Base-by-base conservation (phyloP, 1,140 invertebrate genomes). In the Achroia grisella region DNA sequence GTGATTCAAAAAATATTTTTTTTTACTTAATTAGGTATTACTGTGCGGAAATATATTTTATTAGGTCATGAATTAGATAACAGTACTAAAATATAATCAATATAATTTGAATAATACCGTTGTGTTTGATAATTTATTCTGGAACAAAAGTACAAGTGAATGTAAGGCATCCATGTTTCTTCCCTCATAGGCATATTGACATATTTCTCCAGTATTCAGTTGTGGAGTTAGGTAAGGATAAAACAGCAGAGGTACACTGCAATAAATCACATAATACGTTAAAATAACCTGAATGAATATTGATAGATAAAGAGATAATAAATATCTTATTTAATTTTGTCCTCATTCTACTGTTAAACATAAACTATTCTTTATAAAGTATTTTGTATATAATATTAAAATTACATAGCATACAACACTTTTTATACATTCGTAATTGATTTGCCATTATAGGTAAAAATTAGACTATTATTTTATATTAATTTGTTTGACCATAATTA, bases 91-190 rank as follows among this genome's bases (percentile, higher is more conserved):
- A 35, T 35, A 13, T 4, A 12, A 8, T 10, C 4, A 12, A 12
- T 12, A 35, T 35, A 13, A 30, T 10, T 1, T 30, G 10, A 41
- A 31, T 8, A 41, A 73, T 53, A 86, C 71, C 15, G 78, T 74
- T 35, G 76, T 79, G 8, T 73, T 62, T 32, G 89, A 87, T 9
- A 94, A 64, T 43, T 88, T 82, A 27, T 86, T 77, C 32, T 92
- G 87, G 3, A 95, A 76, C 58, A 93, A 91, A 23, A 90, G 68
- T 2, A 94, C 62, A 8, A 95, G 79, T 8, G 90, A 81, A n/a
- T 88, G 87, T 36, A 95, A 68, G 14, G 92, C 89, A 61, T 92
- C 89, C 83, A 94, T 90, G 65, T 93, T 92, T 56, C 89, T 89
- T 2, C 89, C 90, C 62, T 93, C 90, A 75, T 78, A 87, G 12